phyloP scores from a whole-genome alignment of 2,888 invertebrate species.

The Autographa gamma region DNA sequence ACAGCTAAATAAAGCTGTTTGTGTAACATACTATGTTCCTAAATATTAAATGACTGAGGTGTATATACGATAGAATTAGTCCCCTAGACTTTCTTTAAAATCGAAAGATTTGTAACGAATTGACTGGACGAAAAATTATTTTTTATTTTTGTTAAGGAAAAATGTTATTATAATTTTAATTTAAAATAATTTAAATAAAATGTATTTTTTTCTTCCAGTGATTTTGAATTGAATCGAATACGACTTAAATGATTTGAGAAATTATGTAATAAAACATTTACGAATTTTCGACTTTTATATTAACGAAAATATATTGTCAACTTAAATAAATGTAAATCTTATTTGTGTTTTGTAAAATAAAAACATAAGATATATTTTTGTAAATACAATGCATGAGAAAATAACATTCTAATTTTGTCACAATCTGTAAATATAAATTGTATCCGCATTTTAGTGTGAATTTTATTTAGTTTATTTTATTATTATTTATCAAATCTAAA shows the following conservation, averaged over 20 bases:
- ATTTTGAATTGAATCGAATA: conserved; percentile 4
- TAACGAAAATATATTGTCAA: conserved; percentile 13
- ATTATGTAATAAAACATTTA: conserved; percentile 34
- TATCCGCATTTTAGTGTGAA: conserved; percentile 47
- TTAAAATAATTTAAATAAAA: neutral
- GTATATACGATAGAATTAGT: conserved; percentile 64
- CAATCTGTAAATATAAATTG: conserved; percentile 46
- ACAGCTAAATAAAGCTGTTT: conserved; percentile 35
- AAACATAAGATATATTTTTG: conserved; percentile 44
- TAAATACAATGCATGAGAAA: conserved; percentile 57
- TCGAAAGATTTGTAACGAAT: conserved; percentile 22
- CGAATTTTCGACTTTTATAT: conserved; percentile 14
- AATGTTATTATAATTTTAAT: neutral
- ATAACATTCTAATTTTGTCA: conserved; percentile 34
- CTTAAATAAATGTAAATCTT: conserved; percentile 18
- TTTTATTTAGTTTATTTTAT: conserved; percentile 35
- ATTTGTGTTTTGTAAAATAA: conserved; percentile 38
- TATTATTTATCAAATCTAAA: conserved; percentile 40
- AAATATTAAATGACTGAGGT: conserved; percentile 67
- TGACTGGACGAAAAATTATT: conserved; percentile 12
- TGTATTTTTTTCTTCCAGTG: neutral
- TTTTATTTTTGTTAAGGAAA: neutral
- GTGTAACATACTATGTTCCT: conserved; percentile 71
- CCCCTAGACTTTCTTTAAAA: conserved; percentile 44
- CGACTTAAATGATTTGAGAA: conserved; percentile 34